Evolutionary conservation across 2,113 vertebrate species (phyloP).

Genomic region (Malurus elegans): DNA sequence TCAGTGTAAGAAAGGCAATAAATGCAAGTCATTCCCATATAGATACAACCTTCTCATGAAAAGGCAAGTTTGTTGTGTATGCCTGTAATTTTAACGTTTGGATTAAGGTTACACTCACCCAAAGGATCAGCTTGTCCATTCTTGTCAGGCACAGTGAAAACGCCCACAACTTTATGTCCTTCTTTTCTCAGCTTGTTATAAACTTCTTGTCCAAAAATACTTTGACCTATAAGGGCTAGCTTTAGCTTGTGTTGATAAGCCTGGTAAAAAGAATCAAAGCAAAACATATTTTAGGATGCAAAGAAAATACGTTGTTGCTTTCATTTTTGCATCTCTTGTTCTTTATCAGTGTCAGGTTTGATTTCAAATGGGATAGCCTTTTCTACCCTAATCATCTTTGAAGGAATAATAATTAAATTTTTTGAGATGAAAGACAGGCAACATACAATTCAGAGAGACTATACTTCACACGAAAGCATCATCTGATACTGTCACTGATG

Average conservation of each 20-base stretch:
- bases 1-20: background rate
- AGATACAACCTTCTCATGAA: background rate
- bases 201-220: constrained; percentile 96
- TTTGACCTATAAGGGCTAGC: constrained; percentile 95
- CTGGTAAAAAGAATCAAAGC: constrained; percentile 70
- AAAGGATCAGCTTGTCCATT: constrained; percentile 95
- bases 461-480: background rate
- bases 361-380: background rate
- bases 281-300: background rate
- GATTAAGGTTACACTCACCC: constrained; percentile 78
- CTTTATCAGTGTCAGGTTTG: background rate
- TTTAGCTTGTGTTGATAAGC: constrained; percentile 87
- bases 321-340: background rate
- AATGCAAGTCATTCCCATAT: background rate
- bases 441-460: background rate
- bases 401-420: background rate
- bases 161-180: constrained; percentile 92
- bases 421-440: background rate
- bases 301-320: background rate
- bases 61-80: background rate
- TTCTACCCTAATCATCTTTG: background rate
- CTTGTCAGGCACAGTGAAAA: constrained; percentile 96
- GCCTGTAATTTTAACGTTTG: background rate
- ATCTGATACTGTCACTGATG: background rate
- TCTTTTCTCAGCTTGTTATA: constrained; percentile 88